Evolutionary conservation across 2,797 vertebrate genomes (phyloP), one percentile per base, ranked within the genome.

Genomic region (Silurus aristotelis): DNA sequence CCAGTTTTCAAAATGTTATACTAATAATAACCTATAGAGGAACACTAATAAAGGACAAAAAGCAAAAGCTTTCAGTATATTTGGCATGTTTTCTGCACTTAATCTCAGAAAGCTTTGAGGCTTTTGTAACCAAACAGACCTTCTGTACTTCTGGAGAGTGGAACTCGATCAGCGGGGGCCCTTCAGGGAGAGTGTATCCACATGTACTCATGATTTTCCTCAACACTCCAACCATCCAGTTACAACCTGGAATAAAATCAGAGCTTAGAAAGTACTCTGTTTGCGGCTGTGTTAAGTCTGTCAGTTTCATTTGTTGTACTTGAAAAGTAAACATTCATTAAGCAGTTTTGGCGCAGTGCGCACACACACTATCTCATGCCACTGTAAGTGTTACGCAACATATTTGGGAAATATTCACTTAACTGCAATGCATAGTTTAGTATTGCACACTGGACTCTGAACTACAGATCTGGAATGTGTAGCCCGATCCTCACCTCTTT

Each of bases 181-280:
- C 68, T 0, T 85, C 73, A 1, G 85, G 38, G 2, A 19, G 0
- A 15, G 64, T 12, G 31, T 71, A 27, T 83, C 86, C 88, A 58
- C 84, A 84, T 13, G 88, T 82, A 12, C 60, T 83, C 27, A 88
- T 73, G 60, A 92, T 85, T 75, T 90, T 92, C 20, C 80, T 80
- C 31, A 92, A 7, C 71, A 92, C 85, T 6, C 71, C 86, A 22
- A 88, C 71, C 88, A 90, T 87, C 91, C 91, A 92, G 86, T 91
- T 92, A 48, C 86, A 91, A 20, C 91, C 91, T 90, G 82, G 48
- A 9, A 38, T 56, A 75, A n/a, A 85, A n/a, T 7, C n/a, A 9
- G 38, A 43, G 43, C n/a, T 80, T 48, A 66, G 76, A 61, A 52
- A 52, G 10, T 52, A 52, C 48, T 52, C 8, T 7, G 8, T 71